Percentiles rank a stretch among this genome's conserved stretches.
Evolutionary conservation across 2,113 vertebrate genomes (phyloP).

Genomic region (Platichthys stellatus): DNA sequence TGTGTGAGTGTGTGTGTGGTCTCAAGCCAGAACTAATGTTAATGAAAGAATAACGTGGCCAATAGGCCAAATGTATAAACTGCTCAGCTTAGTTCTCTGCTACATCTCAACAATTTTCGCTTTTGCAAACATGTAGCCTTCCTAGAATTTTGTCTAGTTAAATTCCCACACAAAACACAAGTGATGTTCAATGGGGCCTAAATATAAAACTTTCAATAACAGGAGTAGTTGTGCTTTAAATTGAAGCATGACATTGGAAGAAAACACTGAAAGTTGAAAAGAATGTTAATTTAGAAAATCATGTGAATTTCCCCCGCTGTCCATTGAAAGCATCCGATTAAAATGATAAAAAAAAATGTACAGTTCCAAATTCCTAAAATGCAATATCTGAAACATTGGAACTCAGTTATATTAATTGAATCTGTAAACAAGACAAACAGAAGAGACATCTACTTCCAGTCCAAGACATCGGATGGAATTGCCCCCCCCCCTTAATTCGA

Average conservation of each 20-base stretch:
- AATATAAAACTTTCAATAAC: background rate
- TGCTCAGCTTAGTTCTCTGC: background rate
- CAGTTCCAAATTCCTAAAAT: background rate
- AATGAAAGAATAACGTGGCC: background rate
- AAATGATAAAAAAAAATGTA: background rate
- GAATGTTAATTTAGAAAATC: background rate
- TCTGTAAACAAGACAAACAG: too few species aligned
- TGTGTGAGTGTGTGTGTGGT: background rate
- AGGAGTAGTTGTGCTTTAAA: too few species aligned
- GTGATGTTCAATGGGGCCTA: background rate
- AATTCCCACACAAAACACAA: background rate
- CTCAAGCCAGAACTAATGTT: background rate
- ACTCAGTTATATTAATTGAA: too few species aligned
- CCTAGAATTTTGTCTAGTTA: too few species aligned
- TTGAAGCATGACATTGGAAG: background rate
- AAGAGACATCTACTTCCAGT: too few species aligned
- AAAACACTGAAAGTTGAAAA: background rate
- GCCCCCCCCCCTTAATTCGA: too few species aligned
- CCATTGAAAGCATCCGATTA: background rate
- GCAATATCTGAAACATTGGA: too few species aligned
- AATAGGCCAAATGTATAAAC: background rate
- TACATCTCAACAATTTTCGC: too few species aligned
- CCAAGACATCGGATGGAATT: too few species aligned
- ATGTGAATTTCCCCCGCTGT: background rate
- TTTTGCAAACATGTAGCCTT: too few species aligned